A percentile compares a stretch with the other conserved stretches of the same genome.
Conservation (phyloP, 2,113 vertebrate genomes). For the Theristicus caerulescens region DNA sequence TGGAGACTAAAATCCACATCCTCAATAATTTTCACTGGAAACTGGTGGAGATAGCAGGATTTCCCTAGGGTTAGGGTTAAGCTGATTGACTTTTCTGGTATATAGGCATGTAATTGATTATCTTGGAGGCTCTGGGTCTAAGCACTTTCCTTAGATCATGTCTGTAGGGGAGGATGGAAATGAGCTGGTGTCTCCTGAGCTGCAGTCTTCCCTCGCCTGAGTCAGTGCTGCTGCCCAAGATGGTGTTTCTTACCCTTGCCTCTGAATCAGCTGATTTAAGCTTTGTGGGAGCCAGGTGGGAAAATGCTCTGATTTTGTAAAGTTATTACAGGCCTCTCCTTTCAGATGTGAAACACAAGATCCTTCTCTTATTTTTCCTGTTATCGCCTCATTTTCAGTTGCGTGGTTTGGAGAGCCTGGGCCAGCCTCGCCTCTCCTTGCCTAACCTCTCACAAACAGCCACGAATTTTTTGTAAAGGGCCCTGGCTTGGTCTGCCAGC, state of each 20-base stretch:
- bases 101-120: constrained; percentile 46
- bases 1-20: constrained; percentile 2
- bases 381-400: not conserved
- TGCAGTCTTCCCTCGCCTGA: not conserved
- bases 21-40: constrained; percentile 38
- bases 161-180: not conserved
- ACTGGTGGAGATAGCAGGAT: constrained; percentile 20
- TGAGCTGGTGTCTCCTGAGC: not conserved
- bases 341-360: not conserved
- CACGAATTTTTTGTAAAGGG: constrained; percentile 26
- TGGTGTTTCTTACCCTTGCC: not conserved
- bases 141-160: not conserved
- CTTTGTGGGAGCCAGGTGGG: not conserved
- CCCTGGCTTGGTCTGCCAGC: not conserved
- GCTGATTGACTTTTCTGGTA: constrained; percentile 54
- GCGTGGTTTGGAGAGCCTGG: not conserved
- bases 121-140: not conserved
- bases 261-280: not conserved
- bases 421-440: not conserved
- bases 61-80: constrained; percentile 36
- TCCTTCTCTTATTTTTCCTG: not conserved
- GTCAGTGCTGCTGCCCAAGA: not conserved
- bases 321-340: not conserved
- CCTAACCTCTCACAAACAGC: constrained; percentile 24
- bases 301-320: not conserved